Conservation (phyloP, 1,140 invertebrate species). For the Rhagoletis zephyria region DNA sequence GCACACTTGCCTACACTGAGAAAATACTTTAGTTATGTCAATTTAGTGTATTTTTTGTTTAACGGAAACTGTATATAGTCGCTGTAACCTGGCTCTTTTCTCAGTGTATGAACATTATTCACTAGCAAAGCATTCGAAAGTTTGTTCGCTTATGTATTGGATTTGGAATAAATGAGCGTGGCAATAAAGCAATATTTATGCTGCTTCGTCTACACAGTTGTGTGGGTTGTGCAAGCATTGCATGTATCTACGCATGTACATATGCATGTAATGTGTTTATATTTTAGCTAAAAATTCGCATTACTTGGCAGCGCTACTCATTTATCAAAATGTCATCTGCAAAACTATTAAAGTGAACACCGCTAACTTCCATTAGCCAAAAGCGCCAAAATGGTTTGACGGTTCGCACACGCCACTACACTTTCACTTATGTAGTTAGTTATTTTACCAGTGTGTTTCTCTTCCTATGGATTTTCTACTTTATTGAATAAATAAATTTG, state of each 20-base stretch:
- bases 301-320: neutral
- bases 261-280: neutral
- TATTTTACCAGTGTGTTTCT: neutral
- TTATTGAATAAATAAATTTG: conserved; percentile 3
- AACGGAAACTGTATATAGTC: neutral
- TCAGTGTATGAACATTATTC: conserved; percentile 11
- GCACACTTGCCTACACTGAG: neutral
- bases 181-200: conserved; percentile 9
- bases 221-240: no score
- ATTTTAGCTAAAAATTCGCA: neutral
- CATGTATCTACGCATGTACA: no score
- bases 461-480: neutral
- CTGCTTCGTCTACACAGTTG: neutral
- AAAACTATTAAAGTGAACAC: conserved; percentile 39
- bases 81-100: neutral
- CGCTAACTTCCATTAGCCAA: conserved; percentile 26
- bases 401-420: neutral
- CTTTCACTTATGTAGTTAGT: conserved; percentile 1
- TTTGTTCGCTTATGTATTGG: neutral
- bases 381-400: conserved; percentile 10
- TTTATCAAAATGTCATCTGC: conserved; percentile 49
- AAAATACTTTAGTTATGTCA: no score
- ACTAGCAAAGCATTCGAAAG: neutral
- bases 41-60: no score
- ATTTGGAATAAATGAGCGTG: conserved; percentile 35